Evolutionary conservation across 2,797 vertebrate genomes (phyloP), one percentile per base, ranked within the genome.

Genomic region (Crocidura indochinensis): DNA sequence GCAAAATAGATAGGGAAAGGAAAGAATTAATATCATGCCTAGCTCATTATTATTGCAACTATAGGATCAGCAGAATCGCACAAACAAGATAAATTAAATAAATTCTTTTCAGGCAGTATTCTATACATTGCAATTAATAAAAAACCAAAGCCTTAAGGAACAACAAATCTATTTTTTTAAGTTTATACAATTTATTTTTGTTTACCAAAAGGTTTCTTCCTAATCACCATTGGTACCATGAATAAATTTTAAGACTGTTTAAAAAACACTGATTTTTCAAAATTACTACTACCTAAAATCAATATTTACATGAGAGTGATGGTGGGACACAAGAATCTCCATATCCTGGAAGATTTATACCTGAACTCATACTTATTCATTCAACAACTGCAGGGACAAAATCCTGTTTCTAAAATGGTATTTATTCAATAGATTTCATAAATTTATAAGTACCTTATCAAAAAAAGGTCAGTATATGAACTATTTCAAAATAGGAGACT

Each of bases 41-140:
- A 89, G 71, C 15, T 77, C 47, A n/a, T 72, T 87, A 93, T 91
- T 84, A 94, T 24, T 92, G 87, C 26, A 93, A 87, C 75, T 60
- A 76, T 8, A 38, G 67, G 91, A 95, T 95, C 95, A 95, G 84
- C 68, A 56, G 94, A 89, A 88, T 29, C 93, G 76, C 12, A 93
- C 56, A 94, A 93, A 62, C 72, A 95, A 93, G 73, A 92, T 73
- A 76, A 92, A 93, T 22, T 67, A 95, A 94, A 94, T 68, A 92
- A 93, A 95, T 94, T 31, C 44, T 82, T 60, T 83, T 8, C 77
- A 95, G 84, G 53, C 22, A 93, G 81, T 6, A 94, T 68, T 90
- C 29, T 62, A 95, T 31, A 47, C 8, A 44, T 0, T 76, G 26
- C 15, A 69, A 95, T 84, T 83, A 95, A 92, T 74, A 95, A 84